phyloP scores from a whole-genome alignment of 2,888 invertebrate species.

The Phortica magna region DNA sequence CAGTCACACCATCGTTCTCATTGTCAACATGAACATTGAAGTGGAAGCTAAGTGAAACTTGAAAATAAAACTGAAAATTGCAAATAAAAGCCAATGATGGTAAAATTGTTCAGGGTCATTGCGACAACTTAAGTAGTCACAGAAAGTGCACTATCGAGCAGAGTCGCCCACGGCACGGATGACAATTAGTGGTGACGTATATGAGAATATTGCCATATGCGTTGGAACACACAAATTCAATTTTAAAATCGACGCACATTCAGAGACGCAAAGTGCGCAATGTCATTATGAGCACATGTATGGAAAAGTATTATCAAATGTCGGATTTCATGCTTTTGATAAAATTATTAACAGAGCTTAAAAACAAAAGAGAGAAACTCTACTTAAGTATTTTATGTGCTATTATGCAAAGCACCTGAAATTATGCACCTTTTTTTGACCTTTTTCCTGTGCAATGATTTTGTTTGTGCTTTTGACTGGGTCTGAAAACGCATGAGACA shows the following conservation, averaged over 20 bases:
- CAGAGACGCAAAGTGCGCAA: no score
- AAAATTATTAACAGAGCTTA: background rate
- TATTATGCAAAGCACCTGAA: conserved; percentile 65
- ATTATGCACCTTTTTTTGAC: conserved; percentile 42
- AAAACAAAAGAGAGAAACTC: background rate
- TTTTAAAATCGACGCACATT: no score
- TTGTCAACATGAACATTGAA: conserved; percentile 26
- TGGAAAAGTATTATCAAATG: no score
- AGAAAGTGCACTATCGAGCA: background rate
- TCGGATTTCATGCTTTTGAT: background rate
- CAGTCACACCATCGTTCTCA: background rate
- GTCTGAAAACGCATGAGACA: conserved; percentile 27
- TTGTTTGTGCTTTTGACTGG: background rate
- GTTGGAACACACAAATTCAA: background rate
- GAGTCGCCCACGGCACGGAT: background rate
- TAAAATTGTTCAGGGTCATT: background rate
- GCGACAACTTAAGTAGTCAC: background rate
- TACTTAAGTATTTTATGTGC: conserved; percentile 51
- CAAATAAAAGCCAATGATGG: conserved; percentile 10
- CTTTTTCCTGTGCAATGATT: conserved; percentile 38
- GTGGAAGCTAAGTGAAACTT: conserved; percentile 32
- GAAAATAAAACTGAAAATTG: conserved; percentile 7
- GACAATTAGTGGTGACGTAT: background rate
- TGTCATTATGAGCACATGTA: no score
- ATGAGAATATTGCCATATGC: background rate